Base-by-base conservation (phyloP, 2,113 vertebrate species). In the Pelecanoides urinatrix region DNA sequence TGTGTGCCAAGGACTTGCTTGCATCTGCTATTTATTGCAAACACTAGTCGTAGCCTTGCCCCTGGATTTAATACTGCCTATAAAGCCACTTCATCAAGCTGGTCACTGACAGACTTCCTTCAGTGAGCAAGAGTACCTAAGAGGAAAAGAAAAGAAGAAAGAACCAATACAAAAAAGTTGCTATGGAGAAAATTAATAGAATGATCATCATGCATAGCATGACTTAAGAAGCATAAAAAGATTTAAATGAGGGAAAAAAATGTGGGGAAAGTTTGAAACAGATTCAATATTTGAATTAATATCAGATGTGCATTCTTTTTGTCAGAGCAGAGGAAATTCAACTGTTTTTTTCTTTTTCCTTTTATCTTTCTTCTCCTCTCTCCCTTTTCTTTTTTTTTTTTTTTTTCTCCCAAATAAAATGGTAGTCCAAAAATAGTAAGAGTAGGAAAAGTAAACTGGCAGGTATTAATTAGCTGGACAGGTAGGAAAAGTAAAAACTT, bases 391-490 rank as follows among this genome's bases (percentile, higher is more conserved):
- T 7, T 40, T 40, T 40, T 40, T 40, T 40, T 40, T 19, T 50
- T 44, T 34, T 77, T 56, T 23, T 40, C 22, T 10, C 8, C 18
- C 6, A 19, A 86, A 44, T 61, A 45, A 81, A 92, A 80, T 66
- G 83, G 16, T 74, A 70, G 13, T 61, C 15, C 62, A 40, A 83
- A 86, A 96, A 92, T 93, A 97, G 56, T 52, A 77, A 83, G 71
- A 97, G 76, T 91, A 66, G 90, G 70, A 87, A 95, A 97, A 81
- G 30, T 95, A 93, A 96, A 94, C 47, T 95, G 90, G n/a, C 94
- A 96, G 94, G 91, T 81, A 92, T 97, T 96, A 96, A 96, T 91
- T 97, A 95, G 52, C 93, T 93, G 93, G 92, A 95, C 83, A 26
- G 45, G 55, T 55, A 81, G 40, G 44, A 90, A 91, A 92, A 90